Evolutionary conservation across 2,113 vertebrate species (phyloP).

Genomic region (Brachionichthys hirsutus): DNA sequence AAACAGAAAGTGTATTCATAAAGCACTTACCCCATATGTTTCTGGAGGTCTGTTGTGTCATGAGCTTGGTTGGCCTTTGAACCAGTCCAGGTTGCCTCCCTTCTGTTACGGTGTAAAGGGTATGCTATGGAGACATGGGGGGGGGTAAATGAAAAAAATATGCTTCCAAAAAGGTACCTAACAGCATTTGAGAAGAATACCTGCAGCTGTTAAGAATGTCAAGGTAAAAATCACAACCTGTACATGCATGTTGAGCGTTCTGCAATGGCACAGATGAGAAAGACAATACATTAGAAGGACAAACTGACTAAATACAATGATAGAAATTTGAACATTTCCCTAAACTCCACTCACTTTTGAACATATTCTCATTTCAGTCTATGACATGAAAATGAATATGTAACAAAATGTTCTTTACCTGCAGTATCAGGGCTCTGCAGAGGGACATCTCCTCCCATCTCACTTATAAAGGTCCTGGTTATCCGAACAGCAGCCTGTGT

Average conservation of each 20-base stretch:
- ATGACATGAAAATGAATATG: slow-evolving; percentile 15
- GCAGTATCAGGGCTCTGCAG: slow-evolving; percentile 40
- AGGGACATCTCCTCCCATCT: slow-evolving; percentile 43
- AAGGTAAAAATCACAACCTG: slow-evolving; percentile 52
- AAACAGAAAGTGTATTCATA: too few species aligned
- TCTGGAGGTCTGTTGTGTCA: slow-evolving; percentile 67
- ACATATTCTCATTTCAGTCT: background rate
- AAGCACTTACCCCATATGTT: slow-evolving; percentile 73
- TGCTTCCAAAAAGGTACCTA: background rate
- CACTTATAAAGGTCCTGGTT: slow-evolving; percentile 77
- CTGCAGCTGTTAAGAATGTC: slow-evolving; percentile 61
- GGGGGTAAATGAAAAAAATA: background rate
- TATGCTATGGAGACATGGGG: slow-evolving; percentile 52
- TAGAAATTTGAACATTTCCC: background rate
- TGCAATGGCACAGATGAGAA: slow-evolving; percentile 44
- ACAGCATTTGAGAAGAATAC: slow-evolving; percentile 37
- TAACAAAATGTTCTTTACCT: slow-evolving; percentile 43
- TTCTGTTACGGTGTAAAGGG: slow-evolving; percentile 57
- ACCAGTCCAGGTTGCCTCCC: slow-evolving; percentile 71
- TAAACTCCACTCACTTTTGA: background rate
- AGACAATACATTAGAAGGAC: slow-evolving; percentile 3
- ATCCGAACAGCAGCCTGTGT: slow-evolving; percentile 77
- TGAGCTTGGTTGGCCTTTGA: slow-evolving; percentile 74
- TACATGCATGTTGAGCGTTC: slow-evolving; percentile 60
- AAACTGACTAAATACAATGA: background rate